Evolutionary conservation across 2,797 vertebrate genomes (phyloP).

Genomic region (Myotis vivesi): DNA sequence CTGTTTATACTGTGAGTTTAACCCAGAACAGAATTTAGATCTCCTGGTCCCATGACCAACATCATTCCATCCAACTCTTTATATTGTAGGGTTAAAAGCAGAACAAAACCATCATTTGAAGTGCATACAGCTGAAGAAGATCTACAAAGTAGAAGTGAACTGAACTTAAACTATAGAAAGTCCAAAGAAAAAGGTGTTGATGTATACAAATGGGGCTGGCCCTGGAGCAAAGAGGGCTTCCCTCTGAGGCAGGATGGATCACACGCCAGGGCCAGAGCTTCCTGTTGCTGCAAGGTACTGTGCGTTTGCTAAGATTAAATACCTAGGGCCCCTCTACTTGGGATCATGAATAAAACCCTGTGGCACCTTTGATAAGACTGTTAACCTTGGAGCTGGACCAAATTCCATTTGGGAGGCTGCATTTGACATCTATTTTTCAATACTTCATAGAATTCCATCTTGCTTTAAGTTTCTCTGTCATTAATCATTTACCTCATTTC

Average conservation of each 20-base stretch:
- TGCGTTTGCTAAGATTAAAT: constrained; percentile 43
- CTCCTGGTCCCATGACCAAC: neutral
- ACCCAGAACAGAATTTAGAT: neutral
- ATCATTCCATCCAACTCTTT: neutral
- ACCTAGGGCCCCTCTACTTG: neutral
- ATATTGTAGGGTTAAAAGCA: neutral
- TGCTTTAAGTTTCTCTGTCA: constrained; percentile 24
- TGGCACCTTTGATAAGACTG: constrained; percentile 58
- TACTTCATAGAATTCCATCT: constrained; percentile 46
- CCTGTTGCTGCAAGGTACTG: constrained; percentile 35
- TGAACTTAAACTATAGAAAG: constrained; percentile 28
- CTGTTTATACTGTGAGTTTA: neutral
- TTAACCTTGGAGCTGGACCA: constrained; percentile 64
- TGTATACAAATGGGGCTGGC: constrained; percentile 40
- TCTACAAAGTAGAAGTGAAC: neutral
- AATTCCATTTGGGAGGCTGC: neutral
- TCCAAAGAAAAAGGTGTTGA: constrained; percentile 29
- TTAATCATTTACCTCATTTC: constrained; percentile 63
- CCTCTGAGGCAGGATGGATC: constrained; percentile 62
- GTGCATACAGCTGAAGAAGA: neutral
- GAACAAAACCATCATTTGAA: neutral
- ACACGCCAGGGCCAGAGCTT: neutral
- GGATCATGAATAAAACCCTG: constrained; percentile 65
- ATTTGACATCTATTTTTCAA: constrained; percentile 59
- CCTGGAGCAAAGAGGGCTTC: constrained; percentile 4